Base-by-base conservation (phyloP, 2,888 invertebrate genomes). In the Macaria liturata region DNA sequence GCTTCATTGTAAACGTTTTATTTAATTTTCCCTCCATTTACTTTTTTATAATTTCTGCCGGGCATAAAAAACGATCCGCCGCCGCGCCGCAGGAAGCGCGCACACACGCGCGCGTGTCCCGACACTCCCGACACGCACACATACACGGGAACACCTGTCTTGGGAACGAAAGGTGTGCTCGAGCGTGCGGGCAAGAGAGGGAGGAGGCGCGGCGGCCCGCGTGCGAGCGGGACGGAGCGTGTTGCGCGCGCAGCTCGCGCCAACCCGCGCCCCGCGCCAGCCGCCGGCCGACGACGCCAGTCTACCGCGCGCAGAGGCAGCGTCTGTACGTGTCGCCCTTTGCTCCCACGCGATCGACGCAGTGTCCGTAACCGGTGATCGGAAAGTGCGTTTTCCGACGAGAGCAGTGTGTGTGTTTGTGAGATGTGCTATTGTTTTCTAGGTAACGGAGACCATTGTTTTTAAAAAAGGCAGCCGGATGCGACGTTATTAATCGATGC, bases 11-110 rank as follows among this genome's bases (percentile, higher is more conserved):
- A 88, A 90, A 89, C 89, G 88, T 91, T 91, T 89, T 90, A 91
- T 90, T 91, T 89, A 90, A 91, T 89, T 91, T 91, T 91, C 90
- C 91, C 89, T 90, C 89, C 90, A 90, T 90, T 91, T 91, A 90
- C 88, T 89, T 91, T 81, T 91, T 91, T 91, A 89, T 90, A 90
- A 91, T 90, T 91, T 89, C 85, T 90, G 88, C 83, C 85, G 83
- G 85, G 90, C 86, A 88, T 90, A 90, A 90, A 90, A 89, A 91
- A 90, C 89, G 90, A 89, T 90, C 87, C 88, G 80, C 86, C 84
- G 81, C 86, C 86, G 88, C 86, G 88, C 86, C 88, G 89, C 89
- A 91, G 90, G 90, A 90, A 90, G 83, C 86, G 81, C 81, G 81
- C 89, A 88, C 75, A 91, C 89, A 84, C 64, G 73, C 63, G 65